A percentile compares a stretch with the other conserved stretches of the same genome.
These are phyloP conservation scores for Chrosomus eos DNA, from an alignment of 2,797 vertebrate genomes.

Conservation along the genomic window DNA sequence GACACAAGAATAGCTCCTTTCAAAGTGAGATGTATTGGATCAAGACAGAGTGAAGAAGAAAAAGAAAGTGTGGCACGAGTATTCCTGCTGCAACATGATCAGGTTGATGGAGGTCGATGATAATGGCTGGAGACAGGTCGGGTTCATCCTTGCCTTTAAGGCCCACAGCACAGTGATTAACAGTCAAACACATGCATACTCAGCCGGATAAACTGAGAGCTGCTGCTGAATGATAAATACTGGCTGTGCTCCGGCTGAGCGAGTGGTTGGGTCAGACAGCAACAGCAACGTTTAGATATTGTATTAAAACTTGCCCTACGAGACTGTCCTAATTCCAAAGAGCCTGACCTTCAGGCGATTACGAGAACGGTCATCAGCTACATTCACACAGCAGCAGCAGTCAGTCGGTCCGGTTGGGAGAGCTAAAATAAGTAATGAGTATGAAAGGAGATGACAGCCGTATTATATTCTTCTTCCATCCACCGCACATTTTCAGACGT, in stretches of 20 bases:
- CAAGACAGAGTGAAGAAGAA: background rate
- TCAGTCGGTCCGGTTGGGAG: background rate
- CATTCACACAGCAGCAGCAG: background rate
- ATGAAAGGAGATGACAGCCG: background rate
- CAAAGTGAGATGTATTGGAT: slow-evolving; percentile 8
- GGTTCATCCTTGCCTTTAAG: slow-evolving; percentile 58
- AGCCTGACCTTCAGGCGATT: slow-evolving; percentile 31
- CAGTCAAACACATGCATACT: slow-evolving; percentile 63
- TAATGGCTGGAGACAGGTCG: slow-evolving; percentile 72
- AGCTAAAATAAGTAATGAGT: slow-evolving; percentile 15
- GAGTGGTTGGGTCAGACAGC: slow-evolving; percentile 50
- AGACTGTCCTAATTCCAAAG: slow-evolving; percentile 41
- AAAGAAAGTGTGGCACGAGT: slow-evolving; percentile 23
- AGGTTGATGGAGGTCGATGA: slow-evolving; percentile 65
- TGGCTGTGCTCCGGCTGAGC: slow-evolving; percentile 21
- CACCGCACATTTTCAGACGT: background rate
- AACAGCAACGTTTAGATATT: slow-evolving; percentile 38
- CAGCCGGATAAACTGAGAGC: slow-evolving; percentile 69
- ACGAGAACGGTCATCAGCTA: slow-evolving; percentile 5
- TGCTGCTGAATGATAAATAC: slow-evolving; percentile 73
- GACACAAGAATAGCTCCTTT: slow-evolving; percentile 17
- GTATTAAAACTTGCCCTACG: slow-evolving; percentile 44
- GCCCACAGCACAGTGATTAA: slow-evolving; percentile 52
- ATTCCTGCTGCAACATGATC: slow-evolving; percentile 56
- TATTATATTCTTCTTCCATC: background rate